A percentile compares a stretch with the other conserved stretches of the same genome.
These are phyloP conservation scores for Perithous albicinctus DNA, from an alignment of 2,888 invertebrate genomes.

Conservation along the genomic window DNA sequence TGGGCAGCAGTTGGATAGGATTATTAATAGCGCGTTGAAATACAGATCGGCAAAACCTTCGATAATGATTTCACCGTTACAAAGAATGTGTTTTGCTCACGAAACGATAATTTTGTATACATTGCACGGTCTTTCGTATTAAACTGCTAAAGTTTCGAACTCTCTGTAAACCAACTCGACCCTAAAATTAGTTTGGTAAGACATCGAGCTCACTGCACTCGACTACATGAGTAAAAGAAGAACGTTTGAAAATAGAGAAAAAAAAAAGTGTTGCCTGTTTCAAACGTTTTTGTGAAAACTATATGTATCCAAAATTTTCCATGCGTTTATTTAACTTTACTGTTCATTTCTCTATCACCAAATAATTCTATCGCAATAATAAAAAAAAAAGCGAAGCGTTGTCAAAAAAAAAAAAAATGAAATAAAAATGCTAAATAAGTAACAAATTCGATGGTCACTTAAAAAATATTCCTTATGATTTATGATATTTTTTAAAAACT, in stretches of 20 bases:
- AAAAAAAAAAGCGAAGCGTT: no score
- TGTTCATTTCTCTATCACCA: no score
- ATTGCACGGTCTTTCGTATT: not conserved
- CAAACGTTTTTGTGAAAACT: not conserved
- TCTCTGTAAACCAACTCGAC: slow-evolving; percentile 1
- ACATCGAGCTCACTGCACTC: slow-evolving; percentile 1
- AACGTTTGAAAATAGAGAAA: not conserved
- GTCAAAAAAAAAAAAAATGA: no score
- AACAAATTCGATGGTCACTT: no score
- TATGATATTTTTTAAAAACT: no score
- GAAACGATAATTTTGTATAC: slow-evolving; percentile 16
- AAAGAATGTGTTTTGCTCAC: not conserved
- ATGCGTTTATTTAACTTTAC: no score
- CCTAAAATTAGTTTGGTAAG: slow-evolving; percentile 21
- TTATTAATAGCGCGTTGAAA: slow-evolving; percentile 7
- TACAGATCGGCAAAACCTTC: not conserved
- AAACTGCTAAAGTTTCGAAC: not conserved
- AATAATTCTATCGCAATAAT: no score
- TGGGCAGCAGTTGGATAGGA: slow-evolving; percentile 13
- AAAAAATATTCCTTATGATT: no score
- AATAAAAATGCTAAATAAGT: no score
- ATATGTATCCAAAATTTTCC: no score
- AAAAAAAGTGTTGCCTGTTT: not conserved
- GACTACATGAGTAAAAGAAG: not conserved
- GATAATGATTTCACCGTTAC: slow-evolving; percentile 9